Percentiles rank a stretch among this genome's conserved stretches.
phyloP scores from a whole-genome alignment of 2,888 invertebrate species.

The Tipula helvola region DNA sequence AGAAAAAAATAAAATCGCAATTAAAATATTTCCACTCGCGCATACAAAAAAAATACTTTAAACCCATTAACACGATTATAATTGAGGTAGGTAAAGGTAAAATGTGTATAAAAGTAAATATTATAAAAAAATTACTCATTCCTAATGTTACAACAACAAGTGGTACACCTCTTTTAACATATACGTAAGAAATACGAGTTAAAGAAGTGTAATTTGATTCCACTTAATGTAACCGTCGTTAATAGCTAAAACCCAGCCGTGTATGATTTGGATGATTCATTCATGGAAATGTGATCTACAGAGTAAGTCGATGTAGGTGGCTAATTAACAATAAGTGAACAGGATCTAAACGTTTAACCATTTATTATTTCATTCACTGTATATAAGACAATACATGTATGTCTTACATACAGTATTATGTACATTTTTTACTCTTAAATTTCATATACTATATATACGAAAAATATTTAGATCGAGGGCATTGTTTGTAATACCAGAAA shows the following conservation, averaged over 20 bases:
- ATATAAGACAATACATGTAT: too few species aligned
- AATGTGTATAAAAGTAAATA: neutral
- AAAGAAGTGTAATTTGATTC: neutral
- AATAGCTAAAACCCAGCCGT: neutral
- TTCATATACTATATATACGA: neutral
- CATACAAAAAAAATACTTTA: neutral
- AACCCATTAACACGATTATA: neutral
- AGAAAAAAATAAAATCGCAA: neutral
- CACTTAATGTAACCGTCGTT: neutral
- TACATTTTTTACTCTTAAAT: neutral
- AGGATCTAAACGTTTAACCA: neutral
- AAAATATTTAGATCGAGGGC: conserved; percentile 4
- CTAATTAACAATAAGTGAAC: neutral
- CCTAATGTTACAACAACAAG: neutral
- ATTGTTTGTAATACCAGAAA: conserved; percentile 4
- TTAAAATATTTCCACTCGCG: neutral
- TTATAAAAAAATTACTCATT: neutral
- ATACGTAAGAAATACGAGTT: neutral
- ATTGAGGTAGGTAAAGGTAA: neutral
- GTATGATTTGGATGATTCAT: neutral
- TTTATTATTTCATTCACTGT: neutral
- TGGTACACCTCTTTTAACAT: neutral
- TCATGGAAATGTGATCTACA: neutral
- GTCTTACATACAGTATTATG: neutral
- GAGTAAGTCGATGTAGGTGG: neutral